Percentiles rank a stretch among this genome's conserved stretches.
These are phyloP conservation scores for Argyrosomus regius DNA, from an alignment of 2,797 vertebrate species.

Conservation along the genomic window DNA sequence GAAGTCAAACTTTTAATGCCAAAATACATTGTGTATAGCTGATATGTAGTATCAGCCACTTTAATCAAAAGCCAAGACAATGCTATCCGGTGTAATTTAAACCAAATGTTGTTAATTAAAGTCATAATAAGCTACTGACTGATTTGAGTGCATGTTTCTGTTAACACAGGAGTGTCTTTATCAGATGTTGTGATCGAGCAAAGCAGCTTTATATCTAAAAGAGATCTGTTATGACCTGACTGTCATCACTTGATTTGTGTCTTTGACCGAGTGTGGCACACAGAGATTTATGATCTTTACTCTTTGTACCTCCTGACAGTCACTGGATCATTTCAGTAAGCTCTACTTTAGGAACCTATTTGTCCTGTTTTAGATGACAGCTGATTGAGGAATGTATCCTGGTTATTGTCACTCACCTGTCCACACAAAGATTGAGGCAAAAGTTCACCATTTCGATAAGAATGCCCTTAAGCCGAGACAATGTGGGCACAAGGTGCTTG, in stretches of 20 bases:
- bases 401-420: slow-evolving; percentile 1
- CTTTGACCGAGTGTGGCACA: slow-evolving; percentile 4
- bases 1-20: neutral
- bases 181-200: neutral
- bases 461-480: slow-evolving; percentile 16
- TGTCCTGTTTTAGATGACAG: neutral
- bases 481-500: slow-evolving; percentile 6
- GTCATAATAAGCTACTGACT: neutral
- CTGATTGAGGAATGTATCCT: slow-evolving; percentile 11
- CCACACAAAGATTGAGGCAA: neutral
- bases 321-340: slow-evolving; percentile 12
- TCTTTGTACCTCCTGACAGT: neutral
- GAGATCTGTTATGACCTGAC: neutral
- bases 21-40: slow-evolving; percentile 13
- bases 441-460: neutral
- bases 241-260: slow-evolving; percentile 5
- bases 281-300: slow-evolving; percentile 10
- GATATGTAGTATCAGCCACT: neutral
- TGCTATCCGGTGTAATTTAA: slow-evolving; percentile 4
- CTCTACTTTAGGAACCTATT: slow-evolving; percentile 6
- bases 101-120: slow-evolving; percentile 8
- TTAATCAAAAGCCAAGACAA: slow-evolving; percentile 7
- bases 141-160: neutral
- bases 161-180: neutral
- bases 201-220: slow-evolving; percentile 7